phyloP scores from a whole-genome alignment of 2,113 vertebrate genomes.

The Pithys albifrons region DNA sequence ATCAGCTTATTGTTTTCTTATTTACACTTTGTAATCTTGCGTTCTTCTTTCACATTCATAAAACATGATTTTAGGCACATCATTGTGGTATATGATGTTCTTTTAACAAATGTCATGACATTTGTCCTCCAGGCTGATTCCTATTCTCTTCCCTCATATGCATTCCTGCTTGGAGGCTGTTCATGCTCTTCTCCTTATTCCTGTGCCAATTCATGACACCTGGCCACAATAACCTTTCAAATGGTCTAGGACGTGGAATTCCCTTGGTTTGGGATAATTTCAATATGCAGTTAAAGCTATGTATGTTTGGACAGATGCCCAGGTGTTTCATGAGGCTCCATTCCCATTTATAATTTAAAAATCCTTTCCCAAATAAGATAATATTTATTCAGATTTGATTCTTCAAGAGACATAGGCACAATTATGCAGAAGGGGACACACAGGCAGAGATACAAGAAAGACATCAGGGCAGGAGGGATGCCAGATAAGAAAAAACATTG shows the following conservation, averaged over 20 bases:
- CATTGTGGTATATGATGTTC: background rate
- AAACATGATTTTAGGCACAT: background rate
- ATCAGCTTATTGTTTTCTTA: background rate
- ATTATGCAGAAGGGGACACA: background rate
- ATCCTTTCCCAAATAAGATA: background rate
- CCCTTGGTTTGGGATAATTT: slow-evolving; percentile 25
- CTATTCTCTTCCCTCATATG: slow-evolving; percentile 16
- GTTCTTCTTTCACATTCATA: background rate
- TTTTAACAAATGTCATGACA: slow-evolving; percentile 61
- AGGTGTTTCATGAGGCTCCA: background rate
- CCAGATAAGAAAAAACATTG: background rate
- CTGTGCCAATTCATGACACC: slow-evolving; percentile 43
- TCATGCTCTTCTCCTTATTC: background rate
- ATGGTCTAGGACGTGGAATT: background rate
- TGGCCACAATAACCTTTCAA: slow-evolving; percentile 51
- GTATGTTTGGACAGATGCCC: background rate
- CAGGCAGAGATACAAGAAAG: background rate
- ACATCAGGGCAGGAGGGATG: background rate
- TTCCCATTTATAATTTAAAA: slow-evolving; percentile 20
- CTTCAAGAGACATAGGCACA: background rate
- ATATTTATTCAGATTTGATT: background rate
- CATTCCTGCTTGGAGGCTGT: slow-evolving; percentile 1
- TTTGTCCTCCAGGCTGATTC: slow-evolving; percentile 37
- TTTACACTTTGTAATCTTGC: background rate
- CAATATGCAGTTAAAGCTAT: background rate